Conservation (phyloP, 1,140 invertebrate genomes). For the Ooceraea biroi region DNA sequence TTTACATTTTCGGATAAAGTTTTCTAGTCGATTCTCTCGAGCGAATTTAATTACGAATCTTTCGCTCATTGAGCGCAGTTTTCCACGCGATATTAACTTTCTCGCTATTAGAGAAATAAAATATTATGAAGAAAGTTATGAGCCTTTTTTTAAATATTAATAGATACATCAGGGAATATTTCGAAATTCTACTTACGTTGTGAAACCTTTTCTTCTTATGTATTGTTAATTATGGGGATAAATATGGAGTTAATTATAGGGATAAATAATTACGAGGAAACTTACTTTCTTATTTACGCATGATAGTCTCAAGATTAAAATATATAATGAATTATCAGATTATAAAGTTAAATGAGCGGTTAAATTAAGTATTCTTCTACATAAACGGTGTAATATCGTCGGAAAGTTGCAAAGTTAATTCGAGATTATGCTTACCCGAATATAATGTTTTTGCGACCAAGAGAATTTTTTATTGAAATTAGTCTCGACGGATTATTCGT, state of each 20-base stretch:
- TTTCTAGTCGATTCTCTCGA: conserved; percentile 15
- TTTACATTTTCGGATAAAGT: conserved; percentile 39
- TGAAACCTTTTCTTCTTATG: not conserved
- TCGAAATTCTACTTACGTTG: not conserved
- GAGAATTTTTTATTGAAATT: not conserved
- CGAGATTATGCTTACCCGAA: not conserved
- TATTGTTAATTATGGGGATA: not conserved
- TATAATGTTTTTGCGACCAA: not conserved
- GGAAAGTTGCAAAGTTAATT: conserved; percentile 16
- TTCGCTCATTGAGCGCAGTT: not conserved
- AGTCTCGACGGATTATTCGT: not conserved
- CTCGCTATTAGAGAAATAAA: not conserved
- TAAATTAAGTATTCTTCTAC: conserved; percentile 16
- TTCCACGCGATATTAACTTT: conserved; percentile 3
- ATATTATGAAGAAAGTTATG: not conserved
- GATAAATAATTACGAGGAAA: conserved; percentile 20
- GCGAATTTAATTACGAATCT: conserved; percentile 9
- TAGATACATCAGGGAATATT: not conserved
- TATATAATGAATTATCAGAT: conserved; percentile 38
- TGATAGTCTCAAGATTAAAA: conserved; percentile 33
- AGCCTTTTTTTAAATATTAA: not conserved
- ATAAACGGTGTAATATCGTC: conserved; percentile 24
- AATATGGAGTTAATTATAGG: no score
- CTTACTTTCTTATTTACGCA: not conserved
- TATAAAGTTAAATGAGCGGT: conserved; percentile 41